Base-by-base conservation (phyloP, 2,888 invertebrate species). In the Zelleria hepariella region DNA sequence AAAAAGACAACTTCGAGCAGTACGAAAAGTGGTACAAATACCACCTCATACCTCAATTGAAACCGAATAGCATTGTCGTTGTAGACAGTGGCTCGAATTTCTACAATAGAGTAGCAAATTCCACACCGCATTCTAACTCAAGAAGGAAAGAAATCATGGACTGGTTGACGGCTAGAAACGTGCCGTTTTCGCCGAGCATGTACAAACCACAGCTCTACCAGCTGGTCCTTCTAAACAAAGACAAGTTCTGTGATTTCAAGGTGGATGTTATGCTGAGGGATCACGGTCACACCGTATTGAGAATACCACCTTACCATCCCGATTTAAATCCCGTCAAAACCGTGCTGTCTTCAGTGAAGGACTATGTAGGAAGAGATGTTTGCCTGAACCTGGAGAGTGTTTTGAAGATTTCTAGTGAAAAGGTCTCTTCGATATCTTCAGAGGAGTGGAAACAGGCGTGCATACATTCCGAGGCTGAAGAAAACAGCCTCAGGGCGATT, bases 131-230 rank as follows among this genome's bases (percentile, higher is more conserved):
- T 58, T 69, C 68, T 0, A 68, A 69, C 62, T 71, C 72, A 0
- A 65, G 64, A 60, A 70, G 67, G 58, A 68, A 68, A 49, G 71
- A 72, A 48, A 68, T 72, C 65, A 68, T 71, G 68, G 72, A 72
- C 57, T 71, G 68, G 60, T 61, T 72, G 51, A 66, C 68, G 26
- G 65, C 66, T 2, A 65, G 68, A 60, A 67, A 68, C 42, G 66
- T 72, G 62, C 71, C 58, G 3, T 24, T 49, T 42, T 53, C 70
- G 0, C 58, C 63, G 4, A 68, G 68, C 54, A 71, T 71, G 71
- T 70, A 71, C 59, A 71, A 71, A 60, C 63, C 70, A 4, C 70
- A 72, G 27, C 27, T 72, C 1, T 69, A 70, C 57, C 71, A 71
- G 60, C 61, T 72, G 61, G 66, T 72, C 0, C 59, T 67, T 61